Base-by-base conservation (phyloP, 30 jellyfish, hydroid and myxozoan genomes). In the Pelagia noctiluca region DNA sequence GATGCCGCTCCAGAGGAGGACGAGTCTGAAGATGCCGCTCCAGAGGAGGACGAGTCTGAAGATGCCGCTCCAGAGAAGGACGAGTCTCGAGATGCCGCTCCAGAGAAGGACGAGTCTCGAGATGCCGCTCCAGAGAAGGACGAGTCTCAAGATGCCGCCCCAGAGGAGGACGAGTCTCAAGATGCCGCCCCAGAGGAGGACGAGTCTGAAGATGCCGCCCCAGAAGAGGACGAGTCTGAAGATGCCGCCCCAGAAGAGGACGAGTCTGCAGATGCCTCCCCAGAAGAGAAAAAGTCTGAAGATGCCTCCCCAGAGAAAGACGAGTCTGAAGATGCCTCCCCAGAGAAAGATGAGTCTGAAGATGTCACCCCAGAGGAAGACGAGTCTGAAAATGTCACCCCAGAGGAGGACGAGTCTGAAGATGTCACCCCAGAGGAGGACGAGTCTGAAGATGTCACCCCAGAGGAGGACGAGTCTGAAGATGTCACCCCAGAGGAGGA, bases 341-440 rank as follows among this genome's bases (percentile, higher is more conserved):
- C 34, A 18, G 89, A 83, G 78, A 85, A 85, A 1, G 85, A 16
- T 22, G 84, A 52, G 72, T 18, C 83, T 31, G 94, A 84, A 33
- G 94, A 84, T 10, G n/a, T n/a, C n/a, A 78, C 61, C 61, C 81
- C 80, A 46, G 77, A 61, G 2, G 95, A 85, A 72, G 90, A 81
- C 32, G 88, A 1, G 32, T n/a, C 83, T 33, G 83, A 70, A 42
- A 67, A 36, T 28, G 85, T 49, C 7, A 84, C 68, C 68, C 54
- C 73, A 36, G 63, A 69, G 0, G 89, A 78, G 37, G 89, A 78
- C 67, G 50, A 23, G 32, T 30, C 61, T 35, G 87, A 35, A 18
- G 88, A n/a, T n/a, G n/a, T n/a, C n/a, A n/a, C n/a, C n/a, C n/a
- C n/a, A n/a, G n/a, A 84, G 62, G 86, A 68, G 60, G 93, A 50